These are phyloP conservation scores for Myiagra hebetior DNA, from an alignment of 2,113 vertebrate species.

Conservation along the genomic window DNA sequence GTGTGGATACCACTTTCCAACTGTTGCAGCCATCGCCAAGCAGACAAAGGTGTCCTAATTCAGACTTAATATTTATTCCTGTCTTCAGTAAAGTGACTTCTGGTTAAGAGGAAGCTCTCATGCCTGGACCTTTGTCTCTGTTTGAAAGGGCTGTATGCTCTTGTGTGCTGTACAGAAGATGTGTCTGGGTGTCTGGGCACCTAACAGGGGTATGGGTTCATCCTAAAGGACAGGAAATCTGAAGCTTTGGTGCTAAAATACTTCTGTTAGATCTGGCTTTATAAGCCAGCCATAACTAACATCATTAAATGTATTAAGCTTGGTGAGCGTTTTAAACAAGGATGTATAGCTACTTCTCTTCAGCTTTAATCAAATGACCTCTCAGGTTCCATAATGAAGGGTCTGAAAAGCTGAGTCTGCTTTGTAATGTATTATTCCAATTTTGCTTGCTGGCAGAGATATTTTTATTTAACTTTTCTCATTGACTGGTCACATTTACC, in stretches of 20 bases:
- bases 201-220: not conserved
- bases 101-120: not conserved
- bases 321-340: not conserved
- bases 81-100: not conserved
- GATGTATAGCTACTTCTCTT: not conserved
- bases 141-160: not conserved
- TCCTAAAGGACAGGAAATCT: not conserved
- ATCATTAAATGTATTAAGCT: not conserved
- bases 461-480: slow-evolving; percentile 40
- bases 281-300: not conserved
- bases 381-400: not conserved
- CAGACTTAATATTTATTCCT: not conserved
- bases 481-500: slow-evolving; percentile 3
- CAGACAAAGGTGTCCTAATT: not conserved
- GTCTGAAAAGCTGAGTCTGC: not conserved
- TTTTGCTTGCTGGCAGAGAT: slow-evolving; percentile 10
- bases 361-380: not conserved
- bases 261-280: not conserved
- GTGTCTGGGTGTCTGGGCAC: not conserved
- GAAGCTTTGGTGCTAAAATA: not conserved
- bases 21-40: not conserved
- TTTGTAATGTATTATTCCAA: slow-evolving; percentile 20
- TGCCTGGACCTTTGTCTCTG: not conserved
- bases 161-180: not conserved
- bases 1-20: not conserved